These are phyloP conservation scores for Electrophaes corylata DNA, from an alignment of 2,888 invertebrate genomes.

Conservation along the genomic window DNA sequence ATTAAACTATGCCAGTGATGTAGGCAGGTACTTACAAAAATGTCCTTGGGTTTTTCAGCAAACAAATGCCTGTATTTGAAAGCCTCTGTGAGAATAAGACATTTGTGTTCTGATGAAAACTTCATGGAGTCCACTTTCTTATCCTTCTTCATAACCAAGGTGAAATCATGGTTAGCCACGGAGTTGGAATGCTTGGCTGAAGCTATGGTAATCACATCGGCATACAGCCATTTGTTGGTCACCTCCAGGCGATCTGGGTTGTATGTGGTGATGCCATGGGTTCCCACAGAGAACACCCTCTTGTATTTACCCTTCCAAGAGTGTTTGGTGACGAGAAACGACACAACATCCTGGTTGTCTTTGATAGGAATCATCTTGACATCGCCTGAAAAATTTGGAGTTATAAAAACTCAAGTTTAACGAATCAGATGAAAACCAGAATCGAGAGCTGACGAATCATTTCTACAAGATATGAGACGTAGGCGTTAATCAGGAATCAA, in stretches of 20 bases:
- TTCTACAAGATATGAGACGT: neutral
- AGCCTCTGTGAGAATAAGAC: constrained; percentile 96
- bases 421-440: neutral
- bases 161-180: constrained; percentile 87
- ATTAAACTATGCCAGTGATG: neutral
- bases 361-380: constrained; percentile 91
- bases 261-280: constrained; percentile 97
- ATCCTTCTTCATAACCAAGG: constrained; percentile 93
- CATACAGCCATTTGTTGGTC: constrained; percentile 96
- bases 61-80: constrained; percentile 91
- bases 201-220: constrained; percentile 90
- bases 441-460: neutral
- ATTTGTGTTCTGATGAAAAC: constrained; percentile 97
- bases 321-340: constrained; percentile 98
- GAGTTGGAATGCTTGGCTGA: constrained; percentile 85
- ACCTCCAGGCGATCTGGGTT: constrained; percentile 87
- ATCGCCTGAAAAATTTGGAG: constrained; percentile 67
- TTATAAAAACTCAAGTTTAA: neutral
- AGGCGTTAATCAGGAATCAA: neutral
- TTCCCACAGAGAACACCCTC: constrained; percentile 97
- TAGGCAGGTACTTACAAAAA: constrained; percentile 85
- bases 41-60: constrained; percentile 91
- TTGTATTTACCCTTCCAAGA: constrained; percentile 99
- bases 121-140: constrained; percentile 97
- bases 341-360: constrained; percentile 98